phyloP scores from a whole-genome alignment of 2,113 vertebrate species.

The Tenebrosternarchus preto region DNA sequence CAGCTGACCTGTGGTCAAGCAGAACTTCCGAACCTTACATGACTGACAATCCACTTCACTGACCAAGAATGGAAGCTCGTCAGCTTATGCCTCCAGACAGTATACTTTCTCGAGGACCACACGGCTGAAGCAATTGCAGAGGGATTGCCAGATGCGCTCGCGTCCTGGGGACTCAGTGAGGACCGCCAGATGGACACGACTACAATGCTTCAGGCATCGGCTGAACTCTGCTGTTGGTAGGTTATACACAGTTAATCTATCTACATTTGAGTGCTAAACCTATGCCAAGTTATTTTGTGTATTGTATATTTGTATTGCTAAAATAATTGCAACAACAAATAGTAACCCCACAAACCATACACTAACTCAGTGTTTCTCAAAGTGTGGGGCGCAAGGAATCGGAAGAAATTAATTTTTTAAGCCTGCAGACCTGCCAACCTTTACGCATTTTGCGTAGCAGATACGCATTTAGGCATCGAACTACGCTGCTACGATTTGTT shows the following conservation, averaged over 20 bases:
- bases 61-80: not conserved
- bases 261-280: not conserved
- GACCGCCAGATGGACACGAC: conserved; percentile 17
- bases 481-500: no score
- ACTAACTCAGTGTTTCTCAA: no score
- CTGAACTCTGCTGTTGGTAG: conserved; percentile 30
- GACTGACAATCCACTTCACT: not conserved
- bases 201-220: conserved; percentile 24
- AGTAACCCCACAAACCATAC: no score
- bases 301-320: not conserved
- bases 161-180: conserved; percentile 18
- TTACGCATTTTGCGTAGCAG: no score
- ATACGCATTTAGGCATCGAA: no score
- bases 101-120: no score
- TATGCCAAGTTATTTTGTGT: not conserved
- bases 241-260: conserved; percentile 2
- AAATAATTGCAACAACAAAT: conserved; percentile 6
- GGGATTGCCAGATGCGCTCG: not conserved
- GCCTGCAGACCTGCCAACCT: no score
- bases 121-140: not conserved
- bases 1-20: not conserved
- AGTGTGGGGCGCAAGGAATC: no score
- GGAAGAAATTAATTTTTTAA: no score
- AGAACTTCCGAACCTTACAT: no score
- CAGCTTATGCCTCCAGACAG: no score